These are phyloP conservation scores for Aphelinus atriplicis DNA, from an alignment of 1,140 invertebrate species.

Conservation along the genomic window DNA sequence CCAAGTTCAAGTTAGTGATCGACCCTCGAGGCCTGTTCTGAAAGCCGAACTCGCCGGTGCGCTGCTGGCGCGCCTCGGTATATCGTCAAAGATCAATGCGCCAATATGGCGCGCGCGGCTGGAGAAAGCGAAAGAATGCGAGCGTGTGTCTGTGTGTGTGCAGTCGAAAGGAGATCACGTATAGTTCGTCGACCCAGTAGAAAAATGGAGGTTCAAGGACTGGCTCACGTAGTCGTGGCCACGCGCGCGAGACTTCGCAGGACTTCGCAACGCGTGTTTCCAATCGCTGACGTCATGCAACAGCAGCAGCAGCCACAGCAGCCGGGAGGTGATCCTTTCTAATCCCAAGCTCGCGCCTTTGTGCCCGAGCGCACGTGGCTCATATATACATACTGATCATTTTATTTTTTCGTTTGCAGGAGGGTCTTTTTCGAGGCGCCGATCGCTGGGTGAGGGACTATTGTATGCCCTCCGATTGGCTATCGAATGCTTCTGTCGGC, in stretches of 20 bases:
- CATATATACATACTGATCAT: too few relatives aligned
- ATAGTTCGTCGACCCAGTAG: conserved; percentile 42
- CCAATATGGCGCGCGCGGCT: not conserved
- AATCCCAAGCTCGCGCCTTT: conserved; percentile 27
- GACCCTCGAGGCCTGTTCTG: too few relatives aligned
- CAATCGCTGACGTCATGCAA: conserved; percentile 43
- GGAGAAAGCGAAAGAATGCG: not conserved
- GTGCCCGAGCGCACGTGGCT: conserved; percentile 8
- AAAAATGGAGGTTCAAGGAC: conserved; percentile 53
- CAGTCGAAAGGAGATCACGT: not conserved
- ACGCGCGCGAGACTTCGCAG: not conserved
- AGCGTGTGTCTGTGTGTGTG: not conserved
- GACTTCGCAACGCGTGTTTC: conserved; percentile 34
- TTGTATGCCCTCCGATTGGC: too few relatives aligned
- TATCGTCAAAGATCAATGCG: too few relatives aligned
- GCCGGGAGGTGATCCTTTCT: conserved; percentile 41
- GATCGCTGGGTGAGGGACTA: too few relatives aligned
- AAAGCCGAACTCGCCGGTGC: too few relatives aligned
- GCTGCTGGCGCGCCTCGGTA: too few relatives aligned
- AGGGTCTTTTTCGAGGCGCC: too few relatives aligned
- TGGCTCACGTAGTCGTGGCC: not conserved
- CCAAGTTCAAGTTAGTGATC: too few relatives aligned
- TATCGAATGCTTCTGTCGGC: too few relatives aligned
- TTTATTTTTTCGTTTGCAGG: too few relatives aligned
- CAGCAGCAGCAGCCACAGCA: too few relatives aligned